Evolutionary conservation across 2,797 vertebrate species (phyloP).

Genomic region (Semotilus atromaculatus): DNA sequence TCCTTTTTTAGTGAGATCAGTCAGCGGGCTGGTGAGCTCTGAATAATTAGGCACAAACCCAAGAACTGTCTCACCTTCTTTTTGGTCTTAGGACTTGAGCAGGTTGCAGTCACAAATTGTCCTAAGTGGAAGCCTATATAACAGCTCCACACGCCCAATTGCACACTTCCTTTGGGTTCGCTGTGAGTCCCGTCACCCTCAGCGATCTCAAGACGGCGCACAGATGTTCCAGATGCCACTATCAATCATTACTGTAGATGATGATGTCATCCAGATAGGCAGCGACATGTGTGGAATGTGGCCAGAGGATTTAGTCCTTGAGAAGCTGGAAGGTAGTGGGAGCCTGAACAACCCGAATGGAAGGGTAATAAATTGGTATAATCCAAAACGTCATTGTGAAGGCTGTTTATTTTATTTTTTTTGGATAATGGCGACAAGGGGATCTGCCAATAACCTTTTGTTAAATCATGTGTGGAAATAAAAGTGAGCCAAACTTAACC

Average conservation of each 20-base stretch:
- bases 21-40: background rate
- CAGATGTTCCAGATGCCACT: background rate
- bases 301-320: background rate
- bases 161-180: background rate
- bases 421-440: conserved; percentile 5
- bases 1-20: background rate
- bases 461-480: conserved; percentile 30
- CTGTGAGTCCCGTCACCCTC: conserved; percentile 22
- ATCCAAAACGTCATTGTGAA: background rate
- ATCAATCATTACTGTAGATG: background rate
- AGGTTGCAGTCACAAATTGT: too few species aligned
- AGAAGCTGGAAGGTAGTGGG: background rate
- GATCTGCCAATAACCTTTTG: conserved; percentile 30
- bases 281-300: background rate
- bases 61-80: background rate
- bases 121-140: conserved; percentile 28
- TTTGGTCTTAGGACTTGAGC: background rate
- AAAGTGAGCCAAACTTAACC: conserved; percentile 2
- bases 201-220: background rate
- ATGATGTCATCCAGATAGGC: conserved; percentile 12
- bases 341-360: background rate
- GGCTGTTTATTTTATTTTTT: background rate
- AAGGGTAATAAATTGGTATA: background rate
- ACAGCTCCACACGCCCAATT: background rate
- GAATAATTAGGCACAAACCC: too few species aligned